Percentiles rank a stretch among this genome's conserved stretches.
These are phyloP conservation scores for Pao palembangensis DNA, from an alignment of 2,113 vertebrate genomes.

Conservation along the genomic window DNA sequence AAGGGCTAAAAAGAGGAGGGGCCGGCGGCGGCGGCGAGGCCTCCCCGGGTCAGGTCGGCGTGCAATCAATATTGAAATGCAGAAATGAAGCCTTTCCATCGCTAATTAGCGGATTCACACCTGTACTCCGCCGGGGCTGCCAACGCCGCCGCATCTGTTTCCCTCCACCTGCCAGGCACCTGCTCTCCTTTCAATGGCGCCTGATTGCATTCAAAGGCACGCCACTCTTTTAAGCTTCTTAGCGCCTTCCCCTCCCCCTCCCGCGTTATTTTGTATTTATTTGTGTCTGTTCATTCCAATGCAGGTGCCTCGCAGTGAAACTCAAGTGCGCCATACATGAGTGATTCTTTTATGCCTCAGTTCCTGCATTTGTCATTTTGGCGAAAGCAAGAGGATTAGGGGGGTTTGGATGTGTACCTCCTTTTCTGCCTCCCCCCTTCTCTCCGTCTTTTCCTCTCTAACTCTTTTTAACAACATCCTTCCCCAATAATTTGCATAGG, in stretches of 20 bases:
- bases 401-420: conserved; percentile 70
- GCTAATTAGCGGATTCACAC: conserved; percentile 95
- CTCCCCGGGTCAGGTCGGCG: conserved; percentile 12
- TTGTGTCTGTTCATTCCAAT: conserved; percentile 94
- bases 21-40: conserved; percentile 48
- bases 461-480: conserved; percentile 71
- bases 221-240: conserved; percentile 97
- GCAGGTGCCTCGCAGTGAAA: conserved; percentile 93
- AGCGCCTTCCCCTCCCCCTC: conserved; percentile 66
- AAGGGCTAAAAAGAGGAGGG: conserved; percentile 33
- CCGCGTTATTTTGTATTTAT: conserved; percentile 76
- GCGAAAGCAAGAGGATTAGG: conserved; percentile 74
- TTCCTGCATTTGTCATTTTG: conserved; percentile 75
- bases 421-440: conserved; percentile 20
- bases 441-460: conserved; percentile 33
- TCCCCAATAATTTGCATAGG: conserved; percentile 75
- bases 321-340: conserved; percentile 91
- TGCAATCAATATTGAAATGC: conserved; percentile 96
- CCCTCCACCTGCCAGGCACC: conserved; percentile 99
- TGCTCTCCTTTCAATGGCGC: conserved; percentile 96
- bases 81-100: conserved; percentile 97
- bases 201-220: conserved; percentile 94
- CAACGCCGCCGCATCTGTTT: conserved; percentile 91
- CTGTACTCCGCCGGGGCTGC: conserved; percentile 90
- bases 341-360: conserved; percentile 89